Base-by-base conservation (phyloP, 2,113 vertebrate genomes). In the Oncorhynchus mykiss region DNA sequence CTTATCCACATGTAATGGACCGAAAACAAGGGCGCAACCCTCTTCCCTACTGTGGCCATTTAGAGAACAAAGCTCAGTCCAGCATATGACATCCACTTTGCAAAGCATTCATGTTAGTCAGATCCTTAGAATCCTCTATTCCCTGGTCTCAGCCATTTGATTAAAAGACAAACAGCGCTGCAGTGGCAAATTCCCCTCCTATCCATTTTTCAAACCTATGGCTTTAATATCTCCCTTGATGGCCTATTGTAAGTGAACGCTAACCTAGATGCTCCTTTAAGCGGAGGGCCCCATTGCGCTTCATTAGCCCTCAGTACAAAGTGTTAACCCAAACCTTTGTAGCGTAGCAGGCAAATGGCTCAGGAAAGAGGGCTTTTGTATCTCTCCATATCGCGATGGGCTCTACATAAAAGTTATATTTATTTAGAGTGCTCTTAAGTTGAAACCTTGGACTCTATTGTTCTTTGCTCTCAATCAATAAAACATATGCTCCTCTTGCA, bases 391-490 rank as follows among this genome's bases (percentile, higher is more conserved):
- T 76, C 8, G 11, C 64, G 1, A 0, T 65, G 75, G 72, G 78
- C 75, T 34, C 69, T 64, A 25, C 54, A 72, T 79, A 71, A 68
- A 83, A 77, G 74, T 86, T 86, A 16, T 71, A 20, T 77, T 78
- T 66, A 20, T 78, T 73, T 74, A 80, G 79, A 82, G 77, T 83
- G 85, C 89, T 90, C 82, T 90, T 88, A 88, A 82, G 86, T 84
- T 59, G 62, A 81, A 86, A 87, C 78, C 78, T 49, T 70, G 82
- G 67, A 78, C 73, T 85, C 81, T 80, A 86, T 92, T 91, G 86
- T 92, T 93, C 75, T 83, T 79, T 70, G 74, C 51, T 80, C 79
- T 81, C 84, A 87, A 91, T 93, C 91, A 93, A 94, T 93, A 94
- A 93, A 93, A 93, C 90, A 93, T 92, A 78, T 39, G 83, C 86